Evolutionary conservation across 2,888 invertebrate genomes (phyloP), one percentile per base, ranked within the genome.

Genomic region (Alentia gelatinosa): DNA sequence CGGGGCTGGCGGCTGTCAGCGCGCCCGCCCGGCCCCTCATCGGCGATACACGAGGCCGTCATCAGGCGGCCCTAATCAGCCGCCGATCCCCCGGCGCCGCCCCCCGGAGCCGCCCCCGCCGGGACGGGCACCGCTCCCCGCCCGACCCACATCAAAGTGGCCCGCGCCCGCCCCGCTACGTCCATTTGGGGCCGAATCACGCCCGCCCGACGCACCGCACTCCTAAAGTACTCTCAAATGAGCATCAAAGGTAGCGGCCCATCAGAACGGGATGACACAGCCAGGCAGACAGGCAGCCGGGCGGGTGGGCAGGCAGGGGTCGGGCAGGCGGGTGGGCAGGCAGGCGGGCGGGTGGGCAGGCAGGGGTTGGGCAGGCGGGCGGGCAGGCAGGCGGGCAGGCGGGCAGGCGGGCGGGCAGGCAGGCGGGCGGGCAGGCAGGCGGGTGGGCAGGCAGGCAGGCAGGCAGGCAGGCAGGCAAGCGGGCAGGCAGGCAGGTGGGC

Each of bases 141-240:
- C 33, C 86, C 1, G 86, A 33, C 39, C 86, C 86, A 86, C 86
- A 47, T 86, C 86, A 86, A 86, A 86, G n/a, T 42, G 86, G n/a
- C 40, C 47, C n/a, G 15, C 86, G 30, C 50, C 47, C 86, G 5
- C 5, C 26, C 47, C 26, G 86, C 86, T 42, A 4, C 47, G 47
- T 86, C 86, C 86, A 86, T 86, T 86, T 86, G 86, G 86, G 86
- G 42, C 86, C 50, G 86, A 86, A 47, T 86, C 86, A 86, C 47
- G 47, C 86, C 42, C 50, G 86, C 30, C 86, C 47, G 86, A 19
- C 86, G 15, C 12, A 47, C 26, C 30, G 35, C 26, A 86, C 26
- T 19, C 33, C 47, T 83, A 86, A 86, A 86, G 86, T 50, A 86
- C 86, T 86, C 86, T 86, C 86, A 86, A 86, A 86, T 86, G 86